Evolutionary conservation across 1,140 invertebrate species (phyloP).

Genomic region (Lucilia sericata): DNA sequence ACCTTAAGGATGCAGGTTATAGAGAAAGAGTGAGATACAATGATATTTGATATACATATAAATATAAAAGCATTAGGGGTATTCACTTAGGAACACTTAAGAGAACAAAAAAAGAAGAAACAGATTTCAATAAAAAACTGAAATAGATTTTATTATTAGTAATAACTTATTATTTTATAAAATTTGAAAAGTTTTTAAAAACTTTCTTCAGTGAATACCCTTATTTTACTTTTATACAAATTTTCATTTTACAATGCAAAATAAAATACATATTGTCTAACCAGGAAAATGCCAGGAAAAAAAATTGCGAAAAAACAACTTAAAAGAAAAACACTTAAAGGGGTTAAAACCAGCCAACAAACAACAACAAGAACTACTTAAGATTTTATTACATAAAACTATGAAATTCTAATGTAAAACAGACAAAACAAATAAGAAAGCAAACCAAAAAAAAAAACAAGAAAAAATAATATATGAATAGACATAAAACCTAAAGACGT

Average conservation of each 20-base stretch:
- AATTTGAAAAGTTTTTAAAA: not conserved
- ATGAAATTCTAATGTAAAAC: slow-evolving; percentile 29
- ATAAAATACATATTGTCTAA: not conserved
- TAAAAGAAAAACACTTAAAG: slow-evolving; percentile 22
- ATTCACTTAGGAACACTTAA: not conserved
- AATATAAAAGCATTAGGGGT: not conserved
- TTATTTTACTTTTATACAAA: not conserved
- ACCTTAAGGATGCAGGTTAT: slow-evolving; percentile 27
- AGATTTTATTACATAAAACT: slow-evolving; percentile 37
- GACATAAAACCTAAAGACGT: not conserved
- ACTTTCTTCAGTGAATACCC: not conserved
- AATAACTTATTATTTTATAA: not conserved
- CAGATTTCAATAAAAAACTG: not conserved
- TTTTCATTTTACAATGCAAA: not conserved
- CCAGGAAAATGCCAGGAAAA: not conserved
- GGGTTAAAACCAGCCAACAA: slow-evolving; percentile 27
- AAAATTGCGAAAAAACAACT: not conserved
- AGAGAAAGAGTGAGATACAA: not conserved
- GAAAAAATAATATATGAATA: not conserved
- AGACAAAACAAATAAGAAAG: not conserved
- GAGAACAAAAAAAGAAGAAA: not conserved
- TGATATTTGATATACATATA: not conserved
- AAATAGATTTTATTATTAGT: too few species aligned
- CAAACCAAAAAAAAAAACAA: not conserved
- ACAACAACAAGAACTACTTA: slow-evolving; percentile 32